Conservation (phyloP, 2,797 vertebrate genomes). For the Spatula versicolor region DNA sequence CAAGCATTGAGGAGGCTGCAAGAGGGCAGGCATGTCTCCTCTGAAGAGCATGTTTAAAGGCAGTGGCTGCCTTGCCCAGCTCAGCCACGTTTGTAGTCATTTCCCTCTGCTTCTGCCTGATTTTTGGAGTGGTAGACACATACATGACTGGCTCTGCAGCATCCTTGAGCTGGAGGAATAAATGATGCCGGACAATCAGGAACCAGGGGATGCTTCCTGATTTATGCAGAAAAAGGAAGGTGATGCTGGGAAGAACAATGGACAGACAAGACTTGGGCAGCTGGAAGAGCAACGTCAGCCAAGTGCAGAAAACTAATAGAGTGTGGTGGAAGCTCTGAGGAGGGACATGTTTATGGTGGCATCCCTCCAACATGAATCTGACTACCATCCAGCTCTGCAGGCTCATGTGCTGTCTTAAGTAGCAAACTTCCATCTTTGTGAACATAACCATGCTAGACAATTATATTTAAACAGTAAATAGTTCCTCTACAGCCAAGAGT, state of each 20-base stretch:
- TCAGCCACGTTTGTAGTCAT: background rate
- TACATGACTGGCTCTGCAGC: background rate
- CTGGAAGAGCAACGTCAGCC: background rate
- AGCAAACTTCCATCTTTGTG: conserved; percentile 32
- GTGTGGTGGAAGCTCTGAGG: background rate
- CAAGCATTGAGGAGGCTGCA: background rate
- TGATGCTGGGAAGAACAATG: background rate
- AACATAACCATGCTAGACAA: background rate
- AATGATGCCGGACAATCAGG: background rate
- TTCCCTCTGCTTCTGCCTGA: background rate
- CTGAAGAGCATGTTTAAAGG: background rate
- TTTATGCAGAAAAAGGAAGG: background rate
- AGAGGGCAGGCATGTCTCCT: background rate
- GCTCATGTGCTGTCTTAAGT: background rate
- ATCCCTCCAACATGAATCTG: conserved; percentile 4
- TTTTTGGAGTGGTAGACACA: background rate
- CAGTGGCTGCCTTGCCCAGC: background rate
- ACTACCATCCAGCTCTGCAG: conserved; percentile 31
- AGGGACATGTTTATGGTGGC: conserved; percentile 24
- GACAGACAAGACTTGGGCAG: background rate
- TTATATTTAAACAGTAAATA: background rate
- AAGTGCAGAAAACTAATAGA: background rate
- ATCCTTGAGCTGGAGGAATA: background rate
- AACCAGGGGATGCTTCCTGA: background rate
- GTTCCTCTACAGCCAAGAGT: background rate